Conservation (phyloP, 2,888 invertebrate species). For the Invenusta paracnida region DNA sequence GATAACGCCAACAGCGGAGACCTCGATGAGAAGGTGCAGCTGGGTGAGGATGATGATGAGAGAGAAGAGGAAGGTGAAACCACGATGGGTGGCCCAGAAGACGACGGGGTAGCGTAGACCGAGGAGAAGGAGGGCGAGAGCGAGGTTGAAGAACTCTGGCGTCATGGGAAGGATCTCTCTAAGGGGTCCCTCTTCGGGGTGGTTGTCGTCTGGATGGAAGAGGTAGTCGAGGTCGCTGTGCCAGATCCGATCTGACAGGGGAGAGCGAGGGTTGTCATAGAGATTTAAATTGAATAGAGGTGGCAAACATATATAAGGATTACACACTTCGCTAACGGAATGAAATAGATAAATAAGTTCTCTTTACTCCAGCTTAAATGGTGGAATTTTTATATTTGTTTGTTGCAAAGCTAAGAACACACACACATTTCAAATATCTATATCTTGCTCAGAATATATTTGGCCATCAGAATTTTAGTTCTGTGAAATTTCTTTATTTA, state of each 20-base stretch:
- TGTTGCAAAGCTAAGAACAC: no score
- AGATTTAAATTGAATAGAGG: no score
- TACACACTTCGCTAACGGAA: no score
- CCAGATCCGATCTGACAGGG: background rate
- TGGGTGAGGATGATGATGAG: background rate
- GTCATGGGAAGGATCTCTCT: background rate
- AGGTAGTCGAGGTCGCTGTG: background rate
- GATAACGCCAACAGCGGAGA: background rate
- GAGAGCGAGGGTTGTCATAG: no score
- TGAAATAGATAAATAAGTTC: no score
- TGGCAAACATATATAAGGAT: no score
- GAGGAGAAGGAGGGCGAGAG: background rate
- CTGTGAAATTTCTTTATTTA: no score
- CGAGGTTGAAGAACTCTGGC: background rate
- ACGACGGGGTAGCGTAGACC: background rate
- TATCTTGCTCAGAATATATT: no score
- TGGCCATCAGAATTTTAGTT: no score
- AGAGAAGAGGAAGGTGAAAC: conserved; percentile 24
- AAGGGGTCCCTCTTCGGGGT: background rate
- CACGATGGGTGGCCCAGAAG: conserved; percentile 27
- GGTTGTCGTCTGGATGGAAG: background rate
- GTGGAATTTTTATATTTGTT: no score
- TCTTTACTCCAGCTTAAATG: no score
- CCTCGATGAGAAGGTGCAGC: conserved; percentile 10
- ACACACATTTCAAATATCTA: no score